Evolutionary conservation across 2,113 vertebrate species (phyloP), one percentile per base, ranked within the genome.

Genomic region (Siniperca chuatsi): DNA sequence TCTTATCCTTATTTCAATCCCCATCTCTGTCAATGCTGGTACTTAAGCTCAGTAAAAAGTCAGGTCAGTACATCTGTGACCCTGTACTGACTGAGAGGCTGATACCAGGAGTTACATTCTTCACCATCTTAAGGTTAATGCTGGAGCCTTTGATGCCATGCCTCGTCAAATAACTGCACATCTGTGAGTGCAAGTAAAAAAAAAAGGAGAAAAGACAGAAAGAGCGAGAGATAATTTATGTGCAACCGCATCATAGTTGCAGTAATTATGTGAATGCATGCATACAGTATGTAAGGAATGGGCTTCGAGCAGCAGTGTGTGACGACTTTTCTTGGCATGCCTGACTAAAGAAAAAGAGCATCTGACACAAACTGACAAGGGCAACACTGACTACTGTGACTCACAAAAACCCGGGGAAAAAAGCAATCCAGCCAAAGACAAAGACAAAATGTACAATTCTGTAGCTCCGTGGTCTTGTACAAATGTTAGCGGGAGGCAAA

Each of bases 401-500:
- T 72, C 70, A 73, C 10, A 66, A 9, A 79, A 57, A 72, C 8
- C 6, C 0, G 1, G 13, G 42, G 37, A 55, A 81, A 50, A 52
- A 44, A 67, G 25, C 33, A 42, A 65, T 77, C 21, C n/a, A 78
- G 46, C 50, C 23, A 81, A 54, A 82, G 60, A 42, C 29, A 60
- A 58, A 58, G 52, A 69, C 29, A 77, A 86, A 33, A 66, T 15
- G 48, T 54, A 37, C 21, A 79, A 75, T 81, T 66, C 33, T 80
- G 37, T 16, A 75, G 68, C 75, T 68, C 67, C 66, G 69, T 74
- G 73, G 74, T 64, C 50, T 72, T 67, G 82, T 66, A 72, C 67
- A 90, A 90, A 78, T 75, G 76, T 81, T 20, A 83, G 80, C 42
- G 1, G 46, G 72, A 85, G 74, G 80, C n/a, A 40, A 81, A 91